phyloP scores from a whole-genome alignment of 2,797 vertebrate species.

The Malacoraja senta region DNA sequence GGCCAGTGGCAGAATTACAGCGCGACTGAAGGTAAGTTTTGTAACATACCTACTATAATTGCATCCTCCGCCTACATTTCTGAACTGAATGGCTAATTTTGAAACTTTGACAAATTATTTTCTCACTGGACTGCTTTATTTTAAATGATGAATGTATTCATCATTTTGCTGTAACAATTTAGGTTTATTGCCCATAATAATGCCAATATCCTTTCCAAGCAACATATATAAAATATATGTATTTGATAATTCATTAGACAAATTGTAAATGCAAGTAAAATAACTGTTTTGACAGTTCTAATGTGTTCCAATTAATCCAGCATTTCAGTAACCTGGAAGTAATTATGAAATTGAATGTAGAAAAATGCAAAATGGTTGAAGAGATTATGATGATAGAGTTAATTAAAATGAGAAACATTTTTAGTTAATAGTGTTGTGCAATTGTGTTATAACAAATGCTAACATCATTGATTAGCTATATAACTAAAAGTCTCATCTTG shows the following conservation, averaged over 20 bases:
- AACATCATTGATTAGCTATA: not conserved
- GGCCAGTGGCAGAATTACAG: no score
- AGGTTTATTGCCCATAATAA: not conserved
- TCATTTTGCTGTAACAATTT: not conserved
- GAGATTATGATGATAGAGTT: not conserved
- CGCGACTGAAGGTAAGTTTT: no score
- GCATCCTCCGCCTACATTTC: no score
- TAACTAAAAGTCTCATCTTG: no score
- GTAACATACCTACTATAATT: no score
- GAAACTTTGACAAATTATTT: not conserved
- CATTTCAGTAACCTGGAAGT: not conserved
- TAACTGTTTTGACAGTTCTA: not conserved
- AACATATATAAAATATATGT: not conserved
- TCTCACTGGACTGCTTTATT: not conserved
- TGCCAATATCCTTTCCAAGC: not conserved
- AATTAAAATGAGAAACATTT: not conserved
- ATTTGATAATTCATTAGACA: not conserved
- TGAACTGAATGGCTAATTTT: no score
- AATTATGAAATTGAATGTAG: not conserved
- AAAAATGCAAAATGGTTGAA: not conserved
- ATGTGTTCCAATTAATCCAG: not conserved
- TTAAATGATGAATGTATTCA: not conserved
- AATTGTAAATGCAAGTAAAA: not conserved
- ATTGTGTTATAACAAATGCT: not conserved
- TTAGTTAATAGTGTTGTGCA: not conserved